Evolutionary conservation across 2,797 vertebrate species (phyloP), one percentile per base, ranked within the genome.

Genomic region (Rhynchotus rufescens): DNA sequence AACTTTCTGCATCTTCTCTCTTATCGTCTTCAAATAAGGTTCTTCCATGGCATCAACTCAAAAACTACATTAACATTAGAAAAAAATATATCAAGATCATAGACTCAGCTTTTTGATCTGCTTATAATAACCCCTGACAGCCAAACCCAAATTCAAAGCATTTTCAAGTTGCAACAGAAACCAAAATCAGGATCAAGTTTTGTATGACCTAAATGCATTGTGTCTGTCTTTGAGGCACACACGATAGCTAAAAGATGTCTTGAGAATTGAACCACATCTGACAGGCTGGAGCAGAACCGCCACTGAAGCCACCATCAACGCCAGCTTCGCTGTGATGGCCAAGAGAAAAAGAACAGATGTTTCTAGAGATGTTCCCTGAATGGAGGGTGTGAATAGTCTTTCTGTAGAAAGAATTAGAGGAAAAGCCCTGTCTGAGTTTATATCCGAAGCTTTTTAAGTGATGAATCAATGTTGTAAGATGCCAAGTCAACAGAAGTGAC

Each of bases 401-500:
- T 40, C 6, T 21, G 26, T 15, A 49, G 65, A 84, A 76, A 28
- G 84, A 95, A 82, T 26, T 23, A 92, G 65, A 91, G 28, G 16
- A 56, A 15, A 84, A 13, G 82, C 22, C 19, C n/a, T 19, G 21
- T 10, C 59, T 0, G 7, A 62, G 49, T 12, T 61, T 73, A 80
- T 77, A 86, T 92, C 38, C 66, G 65, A 90, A 91, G 20, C 36
- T 80, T 75, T 86, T 72, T 86, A 67, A 62, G 69, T 69, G 49
- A 84, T 44, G 20, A 90, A 91, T 75, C 76, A 85, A 49, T 10
- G 9, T 54, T 51, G 47, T 54, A 86, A 94, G 73, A 75, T 19
- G 84, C 51, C 76, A 72, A 84, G 69, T 87, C 51, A 72, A 92
- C 22, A 92, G 68, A 90, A 34, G 21, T 75, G 69, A 90, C 62